phyloP scores from a whole-genome alignment of 92 coral and sea anemone genomes.

The Phymanthus crucifer region DNA sequence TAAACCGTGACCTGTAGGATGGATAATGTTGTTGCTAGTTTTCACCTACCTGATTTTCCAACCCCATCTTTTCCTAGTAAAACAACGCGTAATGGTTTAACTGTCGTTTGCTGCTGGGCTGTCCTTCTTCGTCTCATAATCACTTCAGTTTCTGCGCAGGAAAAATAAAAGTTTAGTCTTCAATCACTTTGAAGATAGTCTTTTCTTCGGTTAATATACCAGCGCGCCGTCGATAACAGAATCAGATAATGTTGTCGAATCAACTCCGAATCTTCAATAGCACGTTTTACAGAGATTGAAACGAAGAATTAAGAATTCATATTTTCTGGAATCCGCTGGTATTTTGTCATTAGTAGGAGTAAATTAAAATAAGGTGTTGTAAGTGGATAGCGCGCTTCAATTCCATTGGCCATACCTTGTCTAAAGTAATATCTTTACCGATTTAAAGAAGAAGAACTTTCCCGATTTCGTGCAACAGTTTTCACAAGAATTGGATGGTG shows the following conservation, averaged over 20 bases:
- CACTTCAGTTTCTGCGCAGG: neutral
- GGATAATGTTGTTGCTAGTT: neutral
- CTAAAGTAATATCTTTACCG: no score
- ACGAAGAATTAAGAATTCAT: no score
- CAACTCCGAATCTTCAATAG: no score
- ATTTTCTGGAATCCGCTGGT: no score
- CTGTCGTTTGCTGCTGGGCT: conserved; percentile 4
- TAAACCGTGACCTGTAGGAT: neutral
- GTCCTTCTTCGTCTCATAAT: conserved; percentile 52
- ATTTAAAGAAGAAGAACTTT: no score
- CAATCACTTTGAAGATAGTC: neutral
- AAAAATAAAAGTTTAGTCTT: neutral
- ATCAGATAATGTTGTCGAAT: neutral
- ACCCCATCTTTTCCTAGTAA: conserved; percentile 76
- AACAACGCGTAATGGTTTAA: conserved; percentile 63
- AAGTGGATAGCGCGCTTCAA: no score
- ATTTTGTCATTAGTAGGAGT: no score
- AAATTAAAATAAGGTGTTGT: no score
- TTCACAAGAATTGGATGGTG: no score
- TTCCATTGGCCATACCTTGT: no score
- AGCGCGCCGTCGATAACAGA: neutral
- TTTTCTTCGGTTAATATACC: neutral
- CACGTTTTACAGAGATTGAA: no score
- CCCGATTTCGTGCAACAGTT: no score
- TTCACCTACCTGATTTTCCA: conserved; percentile 66